These are phyloP conservation scores for Calephelis perditalis DNA, from an alignment of 2,888 invertebrate genomes.

Conservation along the genomic window DNA sequence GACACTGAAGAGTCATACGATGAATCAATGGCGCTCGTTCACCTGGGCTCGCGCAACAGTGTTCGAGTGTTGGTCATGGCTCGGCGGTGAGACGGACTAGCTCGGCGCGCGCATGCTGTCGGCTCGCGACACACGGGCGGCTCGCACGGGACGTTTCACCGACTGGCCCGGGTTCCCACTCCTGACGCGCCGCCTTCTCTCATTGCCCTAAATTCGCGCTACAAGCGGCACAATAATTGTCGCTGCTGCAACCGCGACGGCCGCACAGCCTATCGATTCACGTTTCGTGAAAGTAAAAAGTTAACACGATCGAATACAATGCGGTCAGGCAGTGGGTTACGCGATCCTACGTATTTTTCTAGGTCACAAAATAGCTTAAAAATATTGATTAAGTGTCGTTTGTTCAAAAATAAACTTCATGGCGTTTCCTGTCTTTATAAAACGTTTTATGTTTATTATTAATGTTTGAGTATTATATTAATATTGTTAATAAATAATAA, in stretches of 20 bases:
- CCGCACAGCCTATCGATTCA: conserved; percentile 67
- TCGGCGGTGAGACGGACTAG: conserved; percentile 9
- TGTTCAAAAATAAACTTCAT: conserved; percentile 27
- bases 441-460: background rate
- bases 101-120: conserved; percentile 25
- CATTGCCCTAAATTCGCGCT: conserved; percentile 70
- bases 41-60: conserved; percentile 46
- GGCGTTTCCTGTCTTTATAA: background rate
- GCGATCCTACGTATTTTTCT: conserved; percentile 52
- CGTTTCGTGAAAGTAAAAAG: conserved; percentile 68
- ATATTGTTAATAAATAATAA: too few relatives aligned
- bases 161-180: conserved; percentile 47
- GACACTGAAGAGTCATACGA: conserved; percentile 26
- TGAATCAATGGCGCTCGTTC: conserved; percentile 27
- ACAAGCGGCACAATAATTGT: conserved; percentile 65
- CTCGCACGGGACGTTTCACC: conserved; percentile 55
- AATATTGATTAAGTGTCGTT: conserved; percentile 45
- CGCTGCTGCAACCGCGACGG: conserved; percentile 63
- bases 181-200: conserved; percentile 43
- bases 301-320: conserved; percentile 69
- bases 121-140: conserved; percentile 44
- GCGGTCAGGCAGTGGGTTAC: conserved; percentile 60
- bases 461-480: too few relatives aligned
- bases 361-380: conserved; percentile 61
- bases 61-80: conserved; percentile 26